Evolutionary conservation across 2,797 vertebrate species (phyloP).

Genomic region (Lateolabrax maculatus): DNA sequence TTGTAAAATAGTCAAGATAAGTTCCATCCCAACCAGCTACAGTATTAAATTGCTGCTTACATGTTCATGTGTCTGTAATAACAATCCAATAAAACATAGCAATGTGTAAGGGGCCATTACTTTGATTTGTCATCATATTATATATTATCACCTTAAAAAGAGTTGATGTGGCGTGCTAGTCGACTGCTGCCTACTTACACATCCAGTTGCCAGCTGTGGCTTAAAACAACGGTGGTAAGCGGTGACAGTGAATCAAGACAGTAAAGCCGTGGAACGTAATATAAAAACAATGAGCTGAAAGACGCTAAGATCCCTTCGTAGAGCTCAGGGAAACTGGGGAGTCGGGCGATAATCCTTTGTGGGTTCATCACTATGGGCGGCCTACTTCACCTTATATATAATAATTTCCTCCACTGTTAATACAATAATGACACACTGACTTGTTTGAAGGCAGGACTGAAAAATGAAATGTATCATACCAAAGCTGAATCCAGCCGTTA

Average conservation of each 20-base stretch:
- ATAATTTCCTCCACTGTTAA: not conserved
- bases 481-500: conserved; percentile 19
- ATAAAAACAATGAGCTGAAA: not conserved
- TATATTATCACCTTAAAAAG: not conserved
- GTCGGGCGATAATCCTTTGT: not conserved
- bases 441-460: not conserved
- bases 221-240: no score
- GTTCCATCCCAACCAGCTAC: not conserved
- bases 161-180: no score
- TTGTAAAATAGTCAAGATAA: not conserved
- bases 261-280: not conserved
- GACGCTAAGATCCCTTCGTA: not conserved
- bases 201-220: not conserved
- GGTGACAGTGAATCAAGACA: not conserved
- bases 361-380: not conserved
- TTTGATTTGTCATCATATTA: not conserved
- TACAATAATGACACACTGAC: not conserved
- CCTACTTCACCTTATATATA: not conserved
- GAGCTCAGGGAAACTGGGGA: no score
- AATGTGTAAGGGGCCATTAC: not conserved
- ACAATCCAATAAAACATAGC: not conserved
- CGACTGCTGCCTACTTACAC: no score
- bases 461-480: not conserved
- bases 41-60: not conserved
- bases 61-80: not conserved